Percentiles rank a stretch among this genome's conserved stretches.
Conservation (phyloP, 2,888 invertebrate genomes). For the Nymphalis urticae region DNA sequence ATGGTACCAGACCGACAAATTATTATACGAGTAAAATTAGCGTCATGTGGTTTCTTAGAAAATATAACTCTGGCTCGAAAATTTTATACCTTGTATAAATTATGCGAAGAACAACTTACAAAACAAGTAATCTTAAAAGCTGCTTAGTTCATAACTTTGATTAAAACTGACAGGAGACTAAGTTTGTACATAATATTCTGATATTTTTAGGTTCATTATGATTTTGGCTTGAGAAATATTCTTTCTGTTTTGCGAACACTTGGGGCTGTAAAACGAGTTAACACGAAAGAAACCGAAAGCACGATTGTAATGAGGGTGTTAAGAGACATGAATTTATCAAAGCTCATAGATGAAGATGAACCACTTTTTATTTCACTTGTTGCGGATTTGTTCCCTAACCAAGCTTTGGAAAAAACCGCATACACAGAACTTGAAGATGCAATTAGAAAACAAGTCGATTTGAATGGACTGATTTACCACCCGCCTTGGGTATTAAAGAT, state of each 20-base stretch:
- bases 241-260: conserved; percentile 95
- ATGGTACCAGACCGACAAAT: conserved; percentile 99
- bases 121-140: conserved; percentile 86
- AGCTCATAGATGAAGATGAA: conserved; percentile 98
- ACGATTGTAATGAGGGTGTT: conserved; percentile 98
- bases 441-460: conserved; percentile 91
- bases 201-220: conserved; percentile 91
- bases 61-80: conserved; percentile 97
- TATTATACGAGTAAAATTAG: conserved; percentile 97
- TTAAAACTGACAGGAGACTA: too few species aligned
- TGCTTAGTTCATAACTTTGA: background rate
- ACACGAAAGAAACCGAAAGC: conserved; percentile 95
- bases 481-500: conserved; percentile 97
- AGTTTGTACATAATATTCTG: background rate
- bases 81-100: conserved; percentile 97
- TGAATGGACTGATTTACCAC: conserved; percentile 91
- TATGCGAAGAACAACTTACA: conserved; percentile 98
- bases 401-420: conserved; percentile 93
- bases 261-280: conserved; percentile 94
- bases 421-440: conserved; percentile 95
- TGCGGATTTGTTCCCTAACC: conserved; percentile 97
- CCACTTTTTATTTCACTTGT: conserved; percentile 98
- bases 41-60: conserved; percentile 97
- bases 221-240: conserved; percentile 97
- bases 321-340: conserved; percentile 98